Percentiles rank a stretch among this genome's conserved stretches.
Conservation (phyloP, 1,140 invertebrate species). For the Vollenhovia emeryi region DNA sequence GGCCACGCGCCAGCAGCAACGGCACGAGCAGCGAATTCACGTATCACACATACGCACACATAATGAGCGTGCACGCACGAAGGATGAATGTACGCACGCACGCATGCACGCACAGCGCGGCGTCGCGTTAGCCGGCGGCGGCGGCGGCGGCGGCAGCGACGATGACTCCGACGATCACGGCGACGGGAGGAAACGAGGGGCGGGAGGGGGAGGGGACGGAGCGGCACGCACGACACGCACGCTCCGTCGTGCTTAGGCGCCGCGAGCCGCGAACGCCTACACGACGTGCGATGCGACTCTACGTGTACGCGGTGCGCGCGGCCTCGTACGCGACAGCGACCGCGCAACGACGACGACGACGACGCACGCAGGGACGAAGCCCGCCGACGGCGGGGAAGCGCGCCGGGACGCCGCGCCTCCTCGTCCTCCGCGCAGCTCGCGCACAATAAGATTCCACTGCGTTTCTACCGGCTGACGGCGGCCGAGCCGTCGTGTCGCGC, state of each 20-base stretch:
- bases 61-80: neutral
- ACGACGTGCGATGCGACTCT: too few relatives aligned
- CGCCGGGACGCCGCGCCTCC: conserved; percentile 41
- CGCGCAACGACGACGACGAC: conserved; percentile 50
- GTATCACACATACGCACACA: conserved; percentile 41
- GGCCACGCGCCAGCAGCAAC: neutral
- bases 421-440: neutral
- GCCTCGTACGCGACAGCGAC: too few relatives aligned
- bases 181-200: neutral
- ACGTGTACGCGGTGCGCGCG: conserved; percentile 4
- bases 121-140: conserved; percentile 34
- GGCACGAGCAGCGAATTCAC: neutral
- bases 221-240: conserved; percentile 7
- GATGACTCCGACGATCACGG: neutral
- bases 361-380: conserved; percentile 19
- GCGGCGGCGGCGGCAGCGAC: neutral
- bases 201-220: neutral
- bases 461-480: conserved; percentile 44
- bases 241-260: conserved; percentile 12
- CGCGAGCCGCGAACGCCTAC: too few relatives aligned
- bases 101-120: conserved; percentile 25
- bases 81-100: neutral
- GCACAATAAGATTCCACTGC: conserved; percentile 73
- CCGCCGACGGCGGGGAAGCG: conserved; percentile 30
- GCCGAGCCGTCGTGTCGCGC: too few relatives aligned